Evolutionary conservation across 1,140 invertebrate species (phyloP).

Genomic region (Drosophila ercepeae): DNA sequence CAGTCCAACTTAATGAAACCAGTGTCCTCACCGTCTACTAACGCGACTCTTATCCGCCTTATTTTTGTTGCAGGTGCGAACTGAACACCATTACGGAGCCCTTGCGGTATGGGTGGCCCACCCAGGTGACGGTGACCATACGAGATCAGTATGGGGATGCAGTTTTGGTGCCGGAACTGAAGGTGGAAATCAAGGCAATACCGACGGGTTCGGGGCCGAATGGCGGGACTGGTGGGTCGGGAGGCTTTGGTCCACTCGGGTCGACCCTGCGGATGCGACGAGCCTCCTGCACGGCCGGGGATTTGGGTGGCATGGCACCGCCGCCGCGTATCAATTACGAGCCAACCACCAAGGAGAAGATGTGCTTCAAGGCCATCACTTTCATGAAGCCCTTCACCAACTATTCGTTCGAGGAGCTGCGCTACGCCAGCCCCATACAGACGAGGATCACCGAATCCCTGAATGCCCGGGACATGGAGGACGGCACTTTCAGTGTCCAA

Average conservation of each 20-base stretch:
- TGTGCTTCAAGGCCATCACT: slow-evolving; percentile 96
- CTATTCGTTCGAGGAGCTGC: slow-evolving; percentile 98
- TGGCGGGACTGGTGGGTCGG: slow-evolving; percentile 66
- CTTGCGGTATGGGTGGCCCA: slow-evolving; percentile 92
- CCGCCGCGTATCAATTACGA: slow-evolving; percentile 92
- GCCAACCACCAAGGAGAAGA: slow-evolving; percentile 93
- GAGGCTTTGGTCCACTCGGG: slow-evolving; percentile 14
- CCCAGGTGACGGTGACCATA: slow-evolving; percentile 92
- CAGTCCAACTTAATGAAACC: not conserved
- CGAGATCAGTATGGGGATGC: slow-evolving; percentile 96
- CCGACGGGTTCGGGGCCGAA: slow-evolving; percentile 77
- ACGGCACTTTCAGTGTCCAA: slow-evolving; percentile 94
- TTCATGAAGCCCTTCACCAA: slow-evolving; percentile 97
- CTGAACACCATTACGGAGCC: slow-evolving; percentile 90
- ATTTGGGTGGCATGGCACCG: slow-evolving; percentile 85
- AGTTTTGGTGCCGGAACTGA: slow-evolving; percentile 93
- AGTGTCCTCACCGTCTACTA: too few relatives aligned
- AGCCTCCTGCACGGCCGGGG: slow-evolving; percentile 4
- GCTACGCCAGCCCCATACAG: slow-evolving; percentile 87
- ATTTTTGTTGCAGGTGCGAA: slow-evolving; percentile 87
- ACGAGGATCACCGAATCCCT: slow-evolving; percentile 92
- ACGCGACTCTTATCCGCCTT: too few relatives aligned
- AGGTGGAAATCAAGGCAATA: slow-evolving; percentile 86
- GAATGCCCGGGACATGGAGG: slow-evolving; percentile 91
- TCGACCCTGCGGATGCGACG: slow-evolving; percentile 39